phyloP scores from a whole-genome alignment of 2,113 vertebrate species.

The Siniperca knerii region DNA sequence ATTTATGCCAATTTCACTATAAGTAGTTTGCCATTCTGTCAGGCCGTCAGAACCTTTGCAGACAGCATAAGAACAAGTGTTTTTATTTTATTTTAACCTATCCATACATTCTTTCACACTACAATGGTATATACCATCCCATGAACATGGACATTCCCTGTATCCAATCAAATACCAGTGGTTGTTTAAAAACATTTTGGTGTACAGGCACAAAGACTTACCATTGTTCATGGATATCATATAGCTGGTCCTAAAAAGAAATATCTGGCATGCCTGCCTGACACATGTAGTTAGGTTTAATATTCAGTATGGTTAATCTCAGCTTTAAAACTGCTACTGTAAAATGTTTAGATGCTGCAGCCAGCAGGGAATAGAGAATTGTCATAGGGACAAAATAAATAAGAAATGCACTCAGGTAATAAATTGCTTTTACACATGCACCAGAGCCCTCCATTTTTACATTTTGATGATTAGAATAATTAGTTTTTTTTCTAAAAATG shows the following conservation, averaged over 20 bases:
- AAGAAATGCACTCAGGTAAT: constrained; percentile 59
- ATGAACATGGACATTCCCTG: not conserved
- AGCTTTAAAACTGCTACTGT: constrained; percentile 19
- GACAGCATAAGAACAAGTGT: too few species aligned
- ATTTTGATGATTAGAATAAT: constrained; percentile 48
- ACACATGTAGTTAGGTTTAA: constrained; percentile 4
- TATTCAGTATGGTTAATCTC: constrained; percentile 18
- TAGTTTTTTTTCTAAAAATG: not conserved
- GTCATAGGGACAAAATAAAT: constrained; percentile 21
- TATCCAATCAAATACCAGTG: not conserved
- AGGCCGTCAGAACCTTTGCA: too few species aligned
- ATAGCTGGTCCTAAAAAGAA: not conserved
- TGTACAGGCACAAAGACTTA: not conserved
- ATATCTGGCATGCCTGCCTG: not conserved
- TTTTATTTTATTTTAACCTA: too few species aligned
- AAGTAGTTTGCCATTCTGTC: too few species aligned
- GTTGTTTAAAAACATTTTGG: not conserved
- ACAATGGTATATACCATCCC: not conserved
- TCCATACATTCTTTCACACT: not conserved
- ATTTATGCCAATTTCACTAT: too few species aligned
- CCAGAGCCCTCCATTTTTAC: constrained; percentile 14
- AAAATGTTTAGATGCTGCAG: constrained; percentile 28
- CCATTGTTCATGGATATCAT: not conserved
- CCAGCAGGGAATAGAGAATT: not conserved
- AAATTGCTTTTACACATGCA: constrained; percentile 60